Percentiles rank a stretch among this genome's conserved stretches.
These are phyloP conservation scores for Stenichneumon culpator DNA, from an alignment of 2,888 invertebrate species.

Conservation along the genomic window DNA sequence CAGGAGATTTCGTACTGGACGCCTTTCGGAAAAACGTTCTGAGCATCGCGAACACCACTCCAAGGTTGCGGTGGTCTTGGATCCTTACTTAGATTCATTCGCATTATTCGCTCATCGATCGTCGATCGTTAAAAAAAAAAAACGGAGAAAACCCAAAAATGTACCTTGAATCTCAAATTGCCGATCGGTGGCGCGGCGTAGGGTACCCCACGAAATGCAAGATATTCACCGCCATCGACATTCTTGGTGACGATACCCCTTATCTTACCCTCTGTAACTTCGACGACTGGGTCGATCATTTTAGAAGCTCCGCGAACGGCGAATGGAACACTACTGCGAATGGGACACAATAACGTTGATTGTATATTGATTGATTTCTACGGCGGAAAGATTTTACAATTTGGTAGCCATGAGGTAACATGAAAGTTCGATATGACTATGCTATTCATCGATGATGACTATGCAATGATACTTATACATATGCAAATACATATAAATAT, in stretches of 20 bases:
- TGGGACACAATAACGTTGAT: too few relatives aligned
- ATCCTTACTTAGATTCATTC: constrained; percentile 63
- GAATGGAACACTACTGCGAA: too few relatives aligned
- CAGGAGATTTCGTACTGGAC: not conserved
- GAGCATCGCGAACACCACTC: constrained; percentile 69
- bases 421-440: too few relatives aligned
- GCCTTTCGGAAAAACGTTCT: not conserved
- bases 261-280: constrained; percentile 79
- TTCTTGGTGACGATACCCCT: constrained; percentile 76
- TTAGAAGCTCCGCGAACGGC: not conserved
- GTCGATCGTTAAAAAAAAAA: constrained; percentile 51
- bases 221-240: constrained; percentile 76
- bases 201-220: constrained; percentile 82
- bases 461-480: too few relatives aligned
- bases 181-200: constrained; percentile 84
- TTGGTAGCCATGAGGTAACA: too few relatives aligned
- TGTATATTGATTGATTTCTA: too few relatives aligned
- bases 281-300: constrained; percentile 76
- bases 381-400: too few relatives aligned
- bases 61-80: constrained; percentile 71
- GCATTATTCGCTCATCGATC: constrained; percentile 80
- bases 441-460: too few relatives aligned
- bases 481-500: too few relatives aligned
- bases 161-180: constrained; percentile 83
- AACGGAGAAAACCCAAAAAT: too few relatives aligned